phyloP scores from a whole-genome alignment of 2,113 vertebrate species.

The Peromyscus maniculatus region DNA sequence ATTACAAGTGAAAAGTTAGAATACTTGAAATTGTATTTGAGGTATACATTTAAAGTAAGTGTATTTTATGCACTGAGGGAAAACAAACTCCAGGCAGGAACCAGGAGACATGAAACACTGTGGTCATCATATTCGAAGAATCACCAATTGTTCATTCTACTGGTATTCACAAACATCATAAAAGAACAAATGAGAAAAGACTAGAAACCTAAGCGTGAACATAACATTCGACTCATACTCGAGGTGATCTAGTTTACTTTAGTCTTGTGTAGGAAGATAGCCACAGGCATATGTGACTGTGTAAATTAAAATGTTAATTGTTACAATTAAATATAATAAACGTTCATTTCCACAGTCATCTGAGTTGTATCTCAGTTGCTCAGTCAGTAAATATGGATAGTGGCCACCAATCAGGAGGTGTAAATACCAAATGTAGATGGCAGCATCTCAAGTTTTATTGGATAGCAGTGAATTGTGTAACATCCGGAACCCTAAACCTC shows the following conservation, averaged over 20 bases:
- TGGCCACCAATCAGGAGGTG: too few relatives aligned
- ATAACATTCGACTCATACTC: background rate
- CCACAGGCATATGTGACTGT: too few relatives aligned
- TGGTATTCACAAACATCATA: background rate
- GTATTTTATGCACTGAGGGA: background rate
- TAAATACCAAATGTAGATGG: too few relatives aligned
- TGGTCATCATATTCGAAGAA: background rate
- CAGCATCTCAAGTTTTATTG: too few relatives aligned
- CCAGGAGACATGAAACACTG: too few relatives aligned
- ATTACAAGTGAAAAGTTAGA: background rate
- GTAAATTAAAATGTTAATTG: too few relatives aligned
- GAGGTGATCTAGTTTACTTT: background rate
- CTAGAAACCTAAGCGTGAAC: background rate
- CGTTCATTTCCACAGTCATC: too few relatives aligned
- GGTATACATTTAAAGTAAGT: background rate
- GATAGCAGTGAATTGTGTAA: too few relatives aligned
- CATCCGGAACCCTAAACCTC: too few relatives aligned
- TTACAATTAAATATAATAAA: too few relatives aligned
- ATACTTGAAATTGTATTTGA: background rate
- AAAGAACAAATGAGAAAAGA: background rate
- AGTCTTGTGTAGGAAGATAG: background rate
- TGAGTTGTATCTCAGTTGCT: too few relatives aligned
- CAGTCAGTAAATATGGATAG: too few relatives aligned
- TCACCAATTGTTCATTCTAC: background rate
- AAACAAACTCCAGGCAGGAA: background rate